Conservation (phyloP, 2,113 vertebrate genomes). For the Dipodomys merriami region DNA sequence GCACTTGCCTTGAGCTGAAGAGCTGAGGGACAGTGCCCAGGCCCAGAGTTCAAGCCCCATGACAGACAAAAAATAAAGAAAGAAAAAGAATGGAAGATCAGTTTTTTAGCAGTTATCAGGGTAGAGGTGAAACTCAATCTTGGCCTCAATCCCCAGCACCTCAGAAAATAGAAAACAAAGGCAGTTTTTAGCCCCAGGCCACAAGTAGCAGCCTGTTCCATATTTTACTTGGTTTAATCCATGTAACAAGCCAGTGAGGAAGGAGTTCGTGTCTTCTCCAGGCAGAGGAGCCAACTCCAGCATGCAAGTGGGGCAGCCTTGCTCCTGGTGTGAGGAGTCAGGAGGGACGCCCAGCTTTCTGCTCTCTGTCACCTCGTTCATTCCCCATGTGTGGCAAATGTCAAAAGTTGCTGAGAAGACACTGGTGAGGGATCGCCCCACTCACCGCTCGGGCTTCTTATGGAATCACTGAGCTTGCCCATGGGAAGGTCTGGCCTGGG, state of each 20-base stretch:
- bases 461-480: neutral
- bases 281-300: neutral
- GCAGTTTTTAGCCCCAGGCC: neutral
- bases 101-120: too few species aligned
- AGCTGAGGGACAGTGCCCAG: too few species aligned
- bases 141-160: neutral
- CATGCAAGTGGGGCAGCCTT: neutral
- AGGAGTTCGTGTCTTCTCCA: neutral
- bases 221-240: neutral
- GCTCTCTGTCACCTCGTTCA: neutral
- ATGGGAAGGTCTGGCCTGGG: neutral
- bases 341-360: neutral
- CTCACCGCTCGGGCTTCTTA: neutral
- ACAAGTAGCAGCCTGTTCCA: neutral
- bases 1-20: too few species aligned
- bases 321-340: neutral
- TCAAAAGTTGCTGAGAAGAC: too few species aligned
- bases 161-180: neutral
- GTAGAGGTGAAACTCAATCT: too few species aligned
- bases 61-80: too few species aligned
- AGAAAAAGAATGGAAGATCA: too few species aligned
- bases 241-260: neutral
- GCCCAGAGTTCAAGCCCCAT: too few species aligned
- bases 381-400: too few species aligned
- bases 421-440: neutral